phyloP scores from a whole-genome alignment of 2,797 vertebrate genomes.

The Sphaeramia orbicularis region DNA sequence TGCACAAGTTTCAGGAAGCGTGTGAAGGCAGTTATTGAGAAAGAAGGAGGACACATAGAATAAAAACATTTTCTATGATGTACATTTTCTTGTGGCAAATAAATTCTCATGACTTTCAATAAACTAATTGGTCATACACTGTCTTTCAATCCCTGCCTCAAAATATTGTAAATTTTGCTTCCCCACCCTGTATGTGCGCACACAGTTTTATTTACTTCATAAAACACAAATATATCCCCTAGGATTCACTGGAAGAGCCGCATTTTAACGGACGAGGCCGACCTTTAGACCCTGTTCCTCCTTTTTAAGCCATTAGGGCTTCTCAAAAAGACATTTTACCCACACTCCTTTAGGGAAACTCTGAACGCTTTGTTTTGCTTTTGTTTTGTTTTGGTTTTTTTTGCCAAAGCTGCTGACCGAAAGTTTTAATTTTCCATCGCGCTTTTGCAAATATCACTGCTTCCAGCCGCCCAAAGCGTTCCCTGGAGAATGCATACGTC shows the following conservation, averaged over 20 bases:
- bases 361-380: conserved; percentile 4
- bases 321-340: neutral
- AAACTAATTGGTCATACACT: no score
- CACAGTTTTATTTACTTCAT: neutral
- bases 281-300: neutral
- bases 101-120: no score
- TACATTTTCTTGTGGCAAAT: no score
- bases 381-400: no score
- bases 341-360: neutral
- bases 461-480: neutral
- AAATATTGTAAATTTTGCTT: no score
- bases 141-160: no score
- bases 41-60: no score
- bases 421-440: conserved; percentile 5
- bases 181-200: no score
- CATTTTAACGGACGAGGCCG: neutral
- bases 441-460: neutral
- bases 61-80: no score
- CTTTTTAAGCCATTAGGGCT: conserved; percentile 1
- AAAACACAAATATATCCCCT: neutral
- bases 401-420: conserved; percentile 8
- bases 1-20: no score
- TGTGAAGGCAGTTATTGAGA: no score
- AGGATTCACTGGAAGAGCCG: neutral
- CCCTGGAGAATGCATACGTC: neutral